Base-by-base conservation (phyloP, 1,140 invertebrate genomes). In the Heliconius hewitsoni region DNA sequence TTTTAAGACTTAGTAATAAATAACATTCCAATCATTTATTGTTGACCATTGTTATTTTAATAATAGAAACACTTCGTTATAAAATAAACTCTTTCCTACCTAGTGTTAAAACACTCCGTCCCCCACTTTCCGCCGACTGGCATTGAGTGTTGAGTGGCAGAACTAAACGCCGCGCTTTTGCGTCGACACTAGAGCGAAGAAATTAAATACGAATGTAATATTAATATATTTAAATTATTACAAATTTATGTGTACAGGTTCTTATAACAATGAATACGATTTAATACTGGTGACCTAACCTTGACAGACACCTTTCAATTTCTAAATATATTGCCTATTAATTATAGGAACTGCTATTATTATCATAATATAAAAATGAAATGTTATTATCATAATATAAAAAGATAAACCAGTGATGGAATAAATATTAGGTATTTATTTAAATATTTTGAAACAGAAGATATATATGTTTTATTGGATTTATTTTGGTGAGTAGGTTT, bases 281-380 rank as follows among this genome's bases (percentile, higher is more conserved):
- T 66, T 66, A 66, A 66, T 27, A 66, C 23, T n/a, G 23, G 60
- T 66, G 60, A 66, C 60, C n/a, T 66, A 66, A 66, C 60, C 60
- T 66, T 66, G 57, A 66, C 57, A 66, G 11, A 66, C n/a, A 23
- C 30, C 57, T 23, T 66, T 66, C 27, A 23, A 66, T 66, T 30
- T 66, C 11, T 23, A 23, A 57, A 57, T 11, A 66, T 66, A 66
- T 66, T 27, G 60, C 0, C 60, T 66, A 66, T 66, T 66, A 66
- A 27, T 66, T 1, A 16, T 66, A 27, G 3, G 4, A 27, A 66
- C 60, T 66, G n/a, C 55, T 23, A n/a, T n/a, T 57, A 57, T 52
- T 27, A 30, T 66, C 3, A 66, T 11, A 11, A 46, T 46, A 46
- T 46, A 46, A 11, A 46, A 11, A 46, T n/a, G n/a, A n/a, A n/a